Conservation (phyloP, 2,113 vertebrate genomes). For the Galbula dea region DNA sequence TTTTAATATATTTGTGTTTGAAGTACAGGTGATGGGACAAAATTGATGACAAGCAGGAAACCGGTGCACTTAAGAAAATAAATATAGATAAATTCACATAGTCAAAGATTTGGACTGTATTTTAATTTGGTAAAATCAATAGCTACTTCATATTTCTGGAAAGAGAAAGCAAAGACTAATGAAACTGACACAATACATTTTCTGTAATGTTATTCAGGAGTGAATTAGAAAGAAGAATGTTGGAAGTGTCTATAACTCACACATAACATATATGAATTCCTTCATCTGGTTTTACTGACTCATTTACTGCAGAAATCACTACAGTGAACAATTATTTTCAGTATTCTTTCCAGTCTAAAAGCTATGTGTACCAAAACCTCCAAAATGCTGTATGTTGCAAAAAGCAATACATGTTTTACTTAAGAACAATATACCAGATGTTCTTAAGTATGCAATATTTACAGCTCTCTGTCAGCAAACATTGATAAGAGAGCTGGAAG, state of each 20-base stretch:
- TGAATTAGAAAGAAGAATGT: constrained; percentile 36
- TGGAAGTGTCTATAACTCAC: constrained; percentile 57
- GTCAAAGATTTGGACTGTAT: constrained; percentile 19
- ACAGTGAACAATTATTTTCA: not conserved
- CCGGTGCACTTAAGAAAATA: not conserved
- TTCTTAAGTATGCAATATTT: not conserved
- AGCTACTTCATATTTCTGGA: constrained; percentile 36
- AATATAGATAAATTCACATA: not conserved
- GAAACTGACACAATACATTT: constrained; percentile 37
- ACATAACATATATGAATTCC: constrained; percentile 13
- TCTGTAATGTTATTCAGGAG: constrained; percentile 21
- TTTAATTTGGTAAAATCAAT: constrained; percentile 55
- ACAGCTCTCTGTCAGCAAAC: not conserved
- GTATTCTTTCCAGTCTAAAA: not conserved
- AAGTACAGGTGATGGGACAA: not conserved
- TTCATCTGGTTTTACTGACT: constrained; percentile 28
- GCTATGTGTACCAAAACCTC: not conserved
- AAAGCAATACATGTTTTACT: not conserved
- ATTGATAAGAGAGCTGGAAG: not conserved
- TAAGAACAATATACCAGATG: not conserved
- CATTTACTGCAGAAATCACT: constrained; percentile 49
- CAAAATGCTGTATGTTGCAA: not conserved
- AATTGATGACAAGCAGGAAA: constrained; percentile 22
- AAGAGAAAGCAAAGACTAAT: constrained; percentile 25
- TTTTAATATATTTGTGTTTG: constrained; percentile 2